Percentiles rank a stretch among this genome's conserved stretches.
phyloP scores from a whole-genome alignment of 2,888 invertebrate genomes.

The Deilephila elpenor region DNA sequence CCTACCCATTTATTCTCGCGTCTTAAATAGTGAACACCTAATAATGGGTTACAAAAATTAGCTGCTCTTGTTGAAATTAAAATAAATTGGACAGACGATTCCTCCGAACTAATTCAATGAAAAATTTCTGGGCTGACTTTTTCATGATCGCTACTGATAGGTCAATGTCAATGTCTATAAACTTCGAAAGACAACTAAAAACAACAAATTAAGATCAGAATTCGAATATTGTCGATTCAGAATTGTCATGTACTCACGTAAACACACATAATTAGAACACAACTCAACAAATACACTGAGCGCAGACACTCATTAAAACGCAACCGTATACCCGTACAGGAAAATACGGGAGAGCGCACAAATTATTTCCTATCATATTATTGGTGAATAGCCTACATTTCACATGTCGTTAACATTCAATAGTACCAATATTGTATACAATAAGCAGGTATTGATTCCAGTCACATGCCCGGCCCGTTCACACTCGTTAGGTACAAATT shows the following conservation, averaged over 20 bases:
- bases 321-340: neutral
- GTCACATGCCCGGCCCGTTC: conserved; percentile 25
- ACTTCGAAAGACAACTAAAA: too few relatives aligned
- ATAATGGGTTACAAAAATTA: too few relatives aligned
- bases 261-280: neutral
- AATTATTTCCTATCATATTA: conserved; percentile 13
- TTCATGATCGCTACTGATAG: too few relatives aligned
- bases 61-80: too few relatives aligned
- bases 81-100: too few relatives aligned
- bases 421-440: conserved; percentile 27
- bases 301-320: neutral
- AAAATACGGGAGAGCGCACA: neutral
- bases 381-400: conserved; percentile 28
- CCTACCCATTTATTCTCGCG: too few relatives aligned
- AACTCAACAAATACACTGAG: neutral
- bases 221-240: neutral
- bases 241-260: neutral
- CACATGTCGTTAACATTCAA: conserved; percentile 26
- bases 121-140: too few relatives aligned
- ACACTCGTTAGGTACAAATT: conserved; percentile 30
- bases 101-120: too few relatives aligned
- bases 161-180: too few relatives aligned
- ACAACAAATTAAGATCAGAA: too few relatives aligned
- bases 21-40: too few relatives aligned
- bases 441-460: conserved; percentile 30